These are phyloP conservation scores for Cheilosia scutellata DNA, from an alignment of 2,888 invertebrate species.

Conservation along the genomic window DNA sequence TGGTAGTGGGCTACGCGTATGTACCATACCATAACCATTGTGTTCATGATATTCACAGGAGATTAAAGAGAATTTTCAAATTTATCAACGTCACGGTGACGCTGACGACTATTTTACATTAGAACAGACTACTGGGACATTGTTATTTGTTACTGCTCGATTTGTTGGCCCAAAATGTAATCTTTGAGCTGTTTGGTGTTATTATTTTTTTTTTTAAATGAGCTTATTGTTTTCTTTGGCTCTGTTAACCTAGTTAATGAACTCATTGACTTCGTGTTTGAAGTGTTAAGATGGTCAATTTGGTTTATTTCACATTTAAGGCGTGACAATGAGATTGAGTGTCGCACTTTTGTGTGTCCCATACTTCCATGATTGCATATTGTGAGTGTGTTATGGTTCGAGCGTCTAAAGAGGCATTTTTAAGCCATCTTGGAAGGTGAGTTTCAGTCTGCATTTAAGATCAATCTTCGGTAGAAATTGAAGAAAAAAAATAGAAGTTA, in stretches of 20 bases:
- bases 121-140: slow-evolving; percentile 10
- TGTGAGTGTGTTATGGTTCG: not conserved
- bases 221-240: slow-evolving; percentile 24
- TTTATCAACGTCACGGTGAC: not conserved
- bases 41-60: slow-evolving; percentile 9
- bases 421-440: too few species aligned
- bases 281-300: slow-evolving; percentile 12
- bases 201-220: not conserved
- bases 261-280: slow-evolving; percentile 35
- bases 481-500: too few species aligned
- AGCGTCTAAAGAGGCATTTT: not conserved
- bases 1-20: not conserved
- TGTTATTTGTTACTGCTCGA: not conserved
- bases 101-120: not conserved
- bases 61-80: slow-evolving; percentile 32
- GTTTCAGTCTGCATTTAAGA: too few species aligned
- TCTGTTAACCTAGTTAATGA: slow-evolving; percentile 56
- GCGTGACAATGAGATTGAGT: slow-evolving; percentile 14
- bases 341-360: not conserved
- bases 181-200: not conserved
- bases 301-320: slow-evolving; percentile 20
- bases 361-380: slow-evolving; percentile 11
- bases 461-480: too few species aligned
- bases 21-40: too few species aligned
- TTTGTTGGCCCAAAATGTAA: slow-evolving; percentile 14